Evolutionary conservation across 2,888 invertebrate genomes (phyloP), one percentile per base, ranked within the genome.

Genomic region (Ariolimax columbianus): DNA sequence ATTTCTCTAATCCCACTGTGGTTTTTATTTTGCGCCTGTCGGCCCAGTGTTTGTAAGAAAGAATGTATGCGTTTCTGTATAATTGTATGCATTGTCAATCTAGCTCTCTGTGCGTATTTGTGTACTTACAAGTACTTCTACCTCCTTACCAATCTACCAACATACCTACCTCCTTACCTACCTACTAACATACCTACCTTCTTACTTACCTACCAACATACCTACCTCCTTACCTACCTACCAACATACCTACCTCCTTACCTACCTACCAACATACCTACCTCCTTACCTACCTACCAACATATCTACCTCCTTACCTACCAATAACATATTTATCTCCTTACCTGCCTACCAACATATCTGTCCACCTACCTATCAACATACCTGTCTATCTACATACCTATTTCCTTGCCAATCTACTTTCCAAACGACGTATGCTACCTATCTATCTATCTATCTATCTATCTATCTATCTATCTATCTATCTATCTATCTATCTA

Each of bases 401-500:
- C 73, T 73, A n/a, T 40, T 36, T 73, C 11, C 47, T n/a, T 73
- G 19, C n/a, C 40, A 43, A n/a, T 73, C 7, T 73, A 43, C 47
- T 6, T 43, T 11, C 47, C n/a, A 36, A 40, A 40, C 26, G 43
- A 43, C 47, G 7, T 43, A 43, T 73, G 6, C 47, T 47, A 47
- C 23, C 55, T 55, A 68, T 68, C 68, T 68, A 68, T 68, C 68
- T 68, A 68, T 68, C 68, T 68, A 68, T 68, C 73, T 43, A 73
- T 73, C 73, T 43, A 73, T 73, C 43, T 43, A 73, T 73, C 73
- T 73, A 73, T 73, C 73, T 43, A 40, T 73, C 43, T 43, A 73
- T 73, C 73, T 43, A 43, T 73, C 73, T 43, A 43, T 73, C 73
- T 43, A n/a, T 73, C 43, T 73, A 43, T 73, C 73, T 73, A 26